A percentile compares a stretch with the other conserved stretches of the same genome.
phyloP scores from a whole-genome alignment of 2,888 invertebrate genomes.

The Electrophaes corylata region DNA sequence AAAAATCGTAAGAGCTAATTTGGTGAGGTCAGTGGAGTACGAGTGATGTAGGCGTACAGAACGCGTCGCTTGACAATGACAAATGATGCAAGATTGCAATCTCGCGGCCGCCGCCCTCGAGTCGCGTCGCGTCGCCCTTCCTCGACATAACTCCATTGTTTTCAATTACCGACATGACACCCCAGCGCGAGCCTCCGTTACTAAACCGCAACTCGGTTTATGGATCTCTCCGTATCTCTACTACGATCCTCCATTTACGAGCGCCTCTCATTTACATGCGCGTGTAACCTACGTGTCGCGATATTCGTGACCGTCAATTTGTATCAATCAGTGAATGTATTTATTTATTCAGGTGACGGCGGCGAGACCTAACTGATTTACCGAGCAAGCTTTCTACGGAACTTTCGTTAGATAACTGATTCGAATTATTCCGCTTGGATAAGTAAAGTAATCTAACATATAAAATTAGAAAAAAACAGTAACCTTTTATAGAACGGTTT shows the following conservation, averaged over 20 bases:
- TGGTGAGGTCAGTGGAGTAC: slow-evolving; percentile 67
- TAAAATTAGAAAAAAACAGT: slow-evolving; percentile 51
- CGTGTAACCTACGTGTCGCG: slow-evolving; percentile 43
- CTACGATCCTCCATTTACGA: slow-evolving; percentile 73
- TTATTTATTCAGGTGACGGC: slow-evolving; percentile 42
- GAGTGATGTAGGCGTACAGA: slow-evolving; percentile 63
- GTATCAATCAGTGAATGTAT: slow-evolving; percentile 60
- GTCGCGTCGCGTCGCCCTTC: slow-evolving; percentile 64
- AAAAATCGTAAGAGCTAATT: slow-evolving; percentile 70
- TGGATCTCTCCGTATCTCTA: slow-evolving; percentile 70
- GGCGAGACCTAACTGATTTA: slow-evolving; percentile 45
- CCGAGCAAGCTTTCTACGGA: neutral
- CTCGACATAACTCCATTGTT: slow-evolving; percentile 78
- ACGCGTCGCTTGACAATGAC: slow-evolving; percentile 87
- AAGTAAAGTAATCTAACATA: neutral
- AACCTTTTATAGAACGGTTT: slow-evolving; percentile 97
- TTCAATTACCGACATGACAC: slow-evolving; percentile 83
- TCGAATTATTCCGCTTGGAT: neutral
- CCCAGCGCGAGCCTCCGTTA: slow-evolving; percentile 67
- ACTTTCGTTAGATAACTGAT: neutral
- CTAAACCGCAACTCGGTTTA: slow-evolving; percentile 76
- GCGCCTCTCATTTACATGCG: slow-evolving; percentile 66
- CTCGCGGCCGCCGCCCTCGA: slow-evolving; percentile 83
- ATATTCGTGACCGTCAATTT: slow-evolving; percentile 57
- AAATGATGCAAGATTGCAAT: slow-evolving; percentile 91